These are phyloP conservation scores for Stenolophus ochropezus DNA, from an alignment of 2,888 invertebrate species.

Conservation along the genomic window DNA sequence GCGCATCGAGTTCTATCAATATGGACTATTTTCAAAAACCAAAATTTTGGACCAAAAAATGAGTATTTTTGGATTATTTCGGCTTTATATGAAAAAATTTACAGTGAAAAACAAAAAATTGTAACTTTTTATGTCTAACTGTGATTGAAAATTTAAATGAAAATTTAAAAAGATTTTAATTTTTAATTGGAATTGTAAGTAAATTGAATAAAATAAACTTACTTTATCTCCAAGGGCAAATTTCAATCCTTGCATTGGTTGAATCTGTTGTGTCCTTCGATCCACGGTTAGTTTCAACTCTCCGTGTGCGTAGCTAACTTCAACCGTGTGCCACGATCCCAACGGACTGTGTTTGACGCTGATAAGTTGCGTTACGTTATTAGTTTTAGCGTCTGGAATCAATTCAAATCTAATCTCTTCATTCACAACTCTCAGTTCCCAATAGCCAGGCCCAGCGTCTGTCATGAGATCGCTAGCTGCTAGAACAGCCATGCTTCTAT, in stretches of 20 bases:
- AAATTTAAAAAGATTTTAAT: too few species aligned
- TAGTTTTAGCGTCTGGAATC: constrained; percentile 83
- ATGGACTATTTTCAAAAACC: too few species aligned
- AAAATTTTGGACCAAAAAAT: too few species aligned
- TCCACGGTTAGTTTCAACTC: constrained; percentile 86
- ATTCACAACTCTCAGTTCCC: constrained; percentile 91
- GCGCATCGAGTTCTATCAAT: too few species aligned
- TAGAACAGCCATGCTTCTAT: constrained; percentile 87
- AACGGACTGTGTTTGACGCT: constrained; percentile 87
- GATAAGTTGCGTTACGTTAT: constrained; percentile 86
- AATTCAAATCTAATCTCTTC: constrained; percentile 91
- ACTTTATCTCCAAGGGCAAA: constrained; percentile 73
- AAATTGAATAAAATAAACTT: too few species aligned
- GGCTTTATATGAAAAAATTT: too few species aligned
- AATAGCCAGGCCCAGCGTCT: constrained; percentile 85
- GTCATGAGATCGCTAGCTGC: constrained; percentile 88
- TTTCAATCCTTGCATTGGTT: constrained; percentile 65
- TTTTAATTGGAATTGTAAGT: too few species aligned
- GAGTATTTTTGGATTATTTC: too few species aligned
- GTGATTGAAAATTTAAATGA: too few species aligned
- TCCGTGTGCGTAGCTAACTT: constrained; percentile 84
- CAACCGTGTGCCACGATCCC: constrained; percentile 89
- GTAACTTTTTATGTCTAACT: too few species aligned
- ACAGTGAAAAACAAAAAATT: too few species aligned
- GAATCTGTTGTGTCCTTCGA: constrained; percentile 79